Conservation (phyloP, 2,113 vertebrate genomes). For the Progne subis region DNA sequence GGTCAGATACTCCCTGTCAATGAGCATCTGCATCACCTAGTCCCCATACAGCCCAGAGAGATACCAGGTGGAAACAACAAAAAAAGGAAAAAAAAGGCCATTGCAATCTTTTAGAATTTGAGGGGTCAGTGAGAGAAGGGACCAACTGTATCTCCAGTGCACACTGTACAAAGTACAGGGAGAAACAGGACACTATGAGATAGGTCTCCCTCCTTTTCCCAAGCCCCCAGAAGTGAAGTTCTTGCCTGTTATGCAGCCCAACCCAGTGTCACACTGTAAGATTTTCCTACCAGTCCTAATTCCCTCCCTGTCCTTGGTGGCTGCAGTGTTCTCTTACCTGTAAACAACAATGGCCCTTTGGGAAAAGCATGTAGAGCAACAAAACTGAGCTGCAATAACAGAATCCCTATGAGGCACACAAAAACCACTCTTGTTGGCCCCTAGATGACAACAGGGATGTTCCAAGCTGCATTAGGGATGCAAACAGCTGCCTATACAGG, state of each 20-base stretch:
- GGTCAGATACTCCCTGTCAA: neutral
- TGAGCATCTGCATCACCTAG: neutral
- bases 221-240: neutral
- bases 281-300: neutral
- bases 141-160: neutral
- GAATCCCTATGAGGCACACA: neutral
- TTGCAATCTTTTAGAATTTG: accelerated
- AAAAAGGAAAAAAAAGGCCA: neutral
- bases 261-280: neutral
- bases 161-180: neutral
- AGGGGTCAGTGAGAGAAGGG: neutral
- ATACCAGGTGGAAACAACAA: neutral
- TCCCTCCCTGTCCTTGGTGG: neutral
- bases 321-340: conserved; percentile 1
- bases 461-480: neutral
- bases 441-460: neutral
- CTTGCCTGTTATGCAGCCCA: neutral
- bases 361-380: conserved; percentile 12
- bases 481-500: neutral
- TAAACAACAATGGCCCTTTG: neutral
- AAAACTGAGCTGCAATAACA: conserved; percentile 9
- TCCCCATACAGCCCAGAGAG: neutral
- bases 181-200: neutral
- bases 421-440: neutral
- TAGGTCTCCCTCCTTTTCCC: neutral